Conservation (phyloP, 2,113 vertebrate species). For the Sciurus niger region DNA sequence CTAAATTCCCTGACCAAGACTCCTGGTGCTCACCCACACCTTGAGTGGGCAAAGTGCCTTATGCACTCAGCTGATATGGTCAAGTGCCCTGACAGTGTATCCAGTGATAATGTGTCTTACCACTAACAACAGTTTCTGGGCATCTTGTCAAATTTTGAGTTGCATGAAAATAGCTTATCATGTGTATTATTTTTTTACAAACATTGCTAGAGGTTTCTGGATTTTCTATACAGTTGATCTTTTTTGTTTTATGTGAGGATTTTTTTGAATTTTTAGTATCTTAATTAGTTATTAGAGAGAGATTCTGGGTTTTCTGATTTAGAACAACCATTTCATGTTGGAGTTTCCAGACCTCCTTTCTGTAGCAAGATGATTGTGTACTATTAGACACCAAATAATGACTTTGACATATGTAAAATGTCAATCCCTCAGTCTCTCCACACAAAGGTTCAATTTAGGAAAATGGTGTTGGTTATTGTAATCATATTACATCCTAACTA, state of each 20-base stretch:
- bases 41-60: not conserved
- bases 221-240: not conserved
- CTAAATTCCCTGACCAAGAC: not conserved
- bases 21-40: not conserved
- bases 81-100: not conserved
- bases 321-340: conserved; percentile 12
- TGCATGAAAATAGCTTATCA: not conserved
- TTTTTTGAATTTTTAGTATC: not conserved
- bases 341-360: not conserved
- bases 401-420: conserved; percentile 16
- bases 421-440: not conserved
- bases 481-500: not conserved
- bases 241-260: not conserved
- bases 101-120: not conserved
- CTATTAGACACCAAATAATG: not conserved
- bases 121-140: not conserved
- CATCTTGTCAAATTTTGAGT: not conserved
- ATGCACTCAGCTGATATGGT: not conserved
- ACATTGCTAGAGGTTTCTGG: not conserved
- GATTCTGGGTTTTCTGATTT: not conserved
- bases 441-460: not conserved
- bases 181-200: not conserved
- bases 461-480: not conserved
- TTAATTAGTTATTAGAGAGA: not conserved
- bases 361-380: not conserved